These are phyloP conservation scores for Burhinus oedicnemus DNA, from an alignment of 2,113 vertebrate species.

Conservation along the genomic window DNA sequence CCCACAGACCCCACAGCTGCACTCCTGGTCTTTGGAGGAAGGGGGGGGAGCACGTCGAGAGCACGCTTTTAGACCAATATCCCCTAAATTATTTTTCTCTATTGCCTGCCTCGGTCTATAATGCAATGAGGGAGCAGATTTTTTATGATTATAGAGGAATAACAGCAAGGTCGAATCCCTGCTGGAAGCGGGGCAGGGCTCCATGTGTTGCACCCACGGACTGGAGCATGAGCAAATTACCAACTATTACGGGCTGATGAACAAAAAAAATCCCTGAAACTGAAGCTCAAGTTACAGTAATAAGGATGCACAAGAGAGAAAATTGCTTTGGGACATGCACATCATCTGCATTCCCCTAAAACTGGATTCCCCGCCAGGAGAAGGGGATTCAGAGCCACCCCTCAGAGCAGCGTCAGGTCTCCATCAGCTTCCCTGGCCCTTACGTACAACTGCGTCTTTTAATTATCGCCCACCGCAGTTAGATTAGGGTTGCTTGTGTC, in stretches of 20 bases:
- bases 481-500: neutral
- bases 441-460: fast-evolving
- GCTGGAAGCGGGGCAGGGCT: neutral
- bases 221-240: neutral
- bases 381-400: neutral
- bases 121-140: neutral
- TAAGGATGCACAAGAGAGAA: neutral
- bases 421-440: neutral
- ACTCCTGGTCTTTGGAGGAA: neutral
- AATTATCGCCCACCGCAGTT: neutral
- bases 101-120: neutral
- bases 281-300: neutral
- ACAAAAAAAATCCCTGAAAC: neutral
- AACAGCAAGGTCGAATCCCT: neutral
- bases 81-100: neutral
- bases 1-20: neutral
- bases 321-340: neutral
- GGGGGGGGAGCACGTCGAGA: neutral
- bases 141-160: neutral
- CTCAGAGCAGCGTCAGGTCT: neutral
- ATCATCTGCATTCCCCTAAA: too few relatives aligned
- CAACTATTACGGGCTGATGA: neutral
- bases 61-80: neutral
- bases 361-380: fast-evolving
- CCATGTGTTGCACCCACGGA: neutral